Percentiles rank a stretch among this genome's conserved stretches.
phyloP scores from a whole-genome alignment of 2,888 invertebrate species.

The Cylloceria caligata region DNA sequence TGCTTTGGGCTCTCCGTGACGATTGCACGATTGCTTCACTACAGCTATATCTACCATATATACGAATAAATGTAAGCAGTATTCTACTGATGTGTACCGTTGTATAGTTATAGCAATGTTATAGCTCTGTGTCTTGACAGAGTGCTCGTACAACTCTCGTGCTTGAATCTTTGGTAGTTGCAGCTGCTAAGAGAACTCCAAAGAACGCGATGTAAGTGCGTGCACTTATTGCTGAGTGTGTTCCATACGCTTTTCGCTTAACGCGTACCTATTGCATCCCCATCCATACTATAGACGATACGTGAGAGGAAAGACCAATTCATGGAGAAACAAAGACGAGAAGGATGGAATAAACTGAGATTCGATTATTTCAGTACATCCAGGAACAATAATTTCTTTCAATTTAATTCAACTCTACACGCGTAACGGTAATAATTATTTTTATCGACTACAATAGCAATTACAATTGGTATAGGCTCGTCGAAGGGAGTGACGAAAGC shows the following conservation, averaged over 20 bases:
- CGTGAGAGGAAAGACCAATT: constrained; percentile 57
- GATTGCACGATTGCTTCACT: constrained; percentile 38
- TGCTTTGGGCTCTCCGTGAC: constrained; percentile 40
- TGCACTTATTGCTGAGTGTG: constrained; percentile 67
- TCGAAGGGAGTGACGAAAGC: too few species aligned
- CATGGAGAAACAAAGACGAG: constrained; percentile 25
- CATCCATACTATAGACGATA: constrained; percentile 26
- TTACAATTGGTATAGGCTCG: too few species aligned
- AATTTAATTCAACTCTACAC: neutral
- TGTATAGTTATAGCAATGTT: neutral
- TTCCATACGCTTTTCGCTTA: constrained; percentile 63
- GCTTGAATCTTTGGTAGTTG: constrained; percentile 60
- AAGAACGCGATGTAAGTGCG: constrained; percentile 56
- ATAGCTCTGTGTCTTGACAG: neutral
- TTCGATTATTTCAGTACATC: constrained; percentile 23
- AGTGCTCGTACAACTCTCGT: constrained; percentile 38
- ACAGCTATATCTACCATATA: constrained; percentile 6
- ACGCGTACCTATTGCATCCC: constrained; percentile 43
- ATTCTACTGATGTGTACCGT: constrained; percentile 2
- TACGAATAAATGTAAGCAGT: constrained; percentile 28
- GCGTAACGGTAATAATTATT: neutral
- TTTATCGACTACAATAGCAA: neutral
- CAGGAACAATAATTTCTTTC: neutral
- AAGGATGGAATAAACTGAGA: constrained; percentile 31
- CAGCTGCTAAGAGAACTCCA: constrained; percentile 43